phyloP scores from a whole-genome alignment of 2,113 vertebrate species.

The Herpetotheres cachinnans region DNA sequence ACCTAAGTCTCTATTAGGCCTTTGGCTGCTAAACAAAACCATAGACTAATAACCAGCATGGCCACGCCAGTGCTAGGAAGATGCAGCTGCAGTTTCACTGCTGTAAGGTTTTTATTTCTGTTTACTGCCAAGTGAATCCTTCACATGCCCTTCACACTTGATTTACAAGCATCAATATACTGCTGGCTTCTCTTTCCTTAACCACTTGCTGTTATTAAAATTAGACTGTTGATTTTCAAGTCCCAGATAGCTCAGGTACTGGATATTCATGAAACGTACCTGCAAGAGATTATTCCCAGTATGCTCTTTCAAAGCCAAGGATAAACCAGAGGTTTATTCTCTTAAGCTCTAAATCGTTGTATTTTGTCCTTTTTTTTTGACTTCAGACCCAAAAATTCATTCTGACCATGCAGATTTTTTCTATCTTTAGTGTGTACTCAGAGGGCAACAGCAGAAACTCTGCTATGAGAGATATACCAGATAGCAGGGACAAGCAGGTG shows the following conservation, averaged over 20 bases:
- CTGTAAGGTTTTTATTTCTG: constrained; percentile 45
- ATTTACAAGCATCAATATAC: constrained; percentile 25
- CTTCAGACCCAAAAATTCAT: neutral
- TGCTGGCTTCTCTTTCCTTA: neutral
- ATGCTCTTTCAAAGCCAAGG: neutral
- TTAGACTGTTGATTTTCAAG: neutral
- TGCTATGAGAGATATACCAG: neutral
- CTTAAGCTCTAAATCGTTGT: neutral
- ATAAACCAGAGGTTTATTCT: neutral
- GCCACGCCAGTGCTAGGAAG: neutral
- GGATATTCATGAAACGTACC: neutral
- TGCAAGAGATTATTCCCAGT: neutral
- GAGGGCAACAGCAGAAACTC: neutral
- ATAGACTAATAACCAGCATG: neutral
- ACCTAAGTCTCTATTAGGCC: neutral
- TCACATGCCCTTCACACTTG: constrained; percentile 1
- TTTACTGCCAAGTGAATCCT: constrained; percentile 47
- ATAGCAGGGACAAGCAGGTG: neutral
- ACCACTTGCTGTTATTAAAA: neutral
- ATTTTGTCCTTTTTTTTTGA: neutral
- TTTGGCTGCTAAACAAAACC: neutral
- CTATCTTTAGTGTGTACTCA: neutral
- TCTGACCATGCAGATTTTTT: neutral
- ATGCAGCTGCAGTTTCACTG: neutral
- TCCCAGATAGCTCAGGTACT: neutral